These are phyloP conservation scores for Chirona hameri DNA, from an alignment of 2,888 invertebrate genomes.

Conservation along the genomic window DNA sequence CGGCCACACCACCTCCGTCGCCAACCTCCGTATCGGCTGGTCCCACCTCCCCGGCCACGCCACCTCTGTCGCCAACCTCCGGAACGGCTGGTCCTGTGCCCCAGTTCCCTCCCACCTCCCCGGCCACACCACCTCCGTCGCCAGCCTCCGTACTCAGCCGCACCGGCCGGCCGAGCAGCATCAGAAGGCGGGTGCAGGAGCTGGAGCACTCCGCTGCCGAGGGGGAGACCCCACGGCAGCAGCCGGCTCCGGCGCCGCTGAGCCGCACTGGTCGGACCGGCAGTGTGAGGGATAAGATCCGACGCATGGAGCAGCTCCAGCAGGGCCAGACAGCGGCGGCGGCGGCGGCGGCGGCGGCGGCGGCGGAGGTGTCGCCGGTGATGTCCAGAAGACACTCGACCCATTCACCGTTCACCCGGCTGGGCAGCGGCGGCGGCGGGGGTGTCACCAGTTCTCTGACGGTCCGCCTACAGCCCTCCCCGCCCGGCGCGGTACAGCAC, in stretches of 20 bases:
- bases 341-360: background rate
- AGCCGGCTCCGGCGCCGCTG: slow-evolving; percentile 94
- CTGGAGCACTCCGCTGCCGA: too few species aligned
- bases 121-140: too few species aligned
- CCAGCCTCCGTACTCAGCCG: too few species aligned
- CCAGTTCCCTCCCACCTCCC: too few species aligned
- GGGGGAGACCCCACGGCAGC: slow-evolving; percentile 90
- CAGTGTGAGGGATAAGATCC: slow-evolving; percentile 80
- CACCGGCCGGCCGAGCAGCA: too few species aligned
- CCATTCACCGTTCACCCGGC: background rate
- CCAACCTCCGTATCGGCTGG: too few species aligned
- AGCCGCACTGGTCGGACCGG: slow-evolving; percentile 97
- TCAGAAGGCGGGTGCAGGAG: background rate
- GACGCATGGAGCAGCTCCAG: slow-evolving; percentile 97
- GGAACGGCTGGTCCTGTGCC: too few species aligned
- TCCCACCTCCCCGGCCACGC: too few species aligned
- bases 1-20: too few species aligned
- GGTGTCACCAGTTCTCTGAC: background rate
- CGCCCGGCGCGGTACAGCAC: background rate
- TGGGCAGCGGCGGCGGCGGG: background rate
- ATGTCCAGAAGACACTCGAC: background rate
- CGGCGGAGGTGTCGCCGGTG: too few species aligned
- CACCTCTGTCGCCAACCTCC: too few species aligned
- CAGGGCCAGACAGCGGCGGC: slow-evolving; percentile 75
- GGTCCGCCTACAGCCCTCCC: background rate